phyloP scores from a whole-genome alignment of 2,797 vertebrate species.

The Tapera naevia region DNA sequence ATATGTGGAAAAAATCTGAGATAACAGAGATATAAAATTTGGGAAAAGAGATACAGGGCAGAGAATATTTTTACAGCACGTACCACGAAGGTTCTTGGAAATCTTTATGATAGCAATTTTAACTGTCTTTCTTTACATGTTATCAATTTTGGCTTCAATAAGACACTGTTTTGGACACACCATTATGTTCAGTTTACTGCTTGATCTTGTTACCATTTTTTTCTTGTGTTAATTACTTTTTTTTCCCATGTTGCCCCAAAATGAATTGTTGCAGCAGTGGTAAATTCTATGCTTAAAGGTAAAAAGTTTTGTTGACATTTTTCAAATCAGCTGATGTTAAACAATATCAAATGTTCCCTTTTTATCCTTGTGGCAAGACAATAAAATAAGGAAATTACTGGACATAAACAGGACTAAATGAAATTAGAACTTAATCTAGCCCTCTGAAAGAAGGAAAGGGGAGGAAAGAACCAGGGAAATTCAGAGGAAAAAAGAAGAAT shows the following conservation, averaged over 20 bases:
- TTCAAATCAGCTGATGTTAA: neutral
- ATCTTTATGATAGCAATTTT: neutral
- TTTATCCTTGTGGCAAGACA: neutral
- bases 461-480: neutral
- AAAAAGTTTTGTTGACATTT: neutral
- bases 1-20: neutral
- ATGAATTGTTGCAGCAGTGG: neutral
- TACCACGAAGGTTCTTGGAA: neutral
- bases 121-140: fast-evolving
- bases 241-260: neutral
- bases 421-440: neutral
- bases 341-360: neutral
- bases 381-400: neutral
- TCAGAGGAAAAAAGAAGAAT: neutral
- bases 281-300: neutral
- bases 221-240: neutral
- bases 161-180: neutral
- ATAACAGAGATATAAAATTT: neutral
- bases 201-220: neutral
- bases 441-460: neutral
- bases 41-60: neutral
- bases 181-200: neutral
- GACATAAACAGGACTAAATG: neutral
- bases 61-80: neutral
- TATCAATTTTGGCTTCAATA: neutral